Evolutionary conservation across 1,140 invertebrate species (phyloP).

Genomic region (Lordiphosa stackelbergi): DNA sequence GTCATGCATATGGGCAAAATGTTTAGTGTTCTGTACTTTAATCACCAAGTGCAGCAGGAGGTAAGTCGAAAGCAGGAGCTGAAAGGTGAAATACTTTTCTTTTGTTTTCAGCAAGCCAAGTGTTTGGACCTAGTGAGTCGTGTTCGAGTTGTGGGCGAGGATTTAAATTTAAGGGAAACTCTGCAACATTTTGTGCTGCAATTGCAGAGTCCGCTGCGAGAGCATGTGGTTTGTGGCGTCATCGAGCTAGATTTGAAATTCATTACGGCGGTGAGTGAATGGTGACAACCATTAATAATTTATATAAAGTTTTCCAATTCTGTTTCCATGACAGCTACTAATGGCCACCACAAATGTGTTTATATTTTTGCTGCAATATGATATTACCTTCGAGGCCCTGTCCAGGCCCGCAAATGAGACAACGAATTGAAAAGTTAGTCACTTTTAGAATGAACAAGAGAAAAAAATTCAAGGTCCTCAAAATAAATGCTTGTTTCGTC

Average conservation of each 20-base stretch:
- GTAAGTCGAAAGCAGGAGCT: conserved; percentile 5
- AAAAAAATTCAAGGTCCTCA: no score
- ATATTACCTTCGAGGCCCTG: conserved; percentile 63
- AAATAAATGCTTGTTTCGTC: no score
- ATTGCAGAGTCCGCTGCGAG: conserved; percentile 26
- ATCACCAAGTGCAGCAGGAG: conserved; percentile 33
- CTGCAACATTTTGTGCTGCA: conserved; percentile 46
- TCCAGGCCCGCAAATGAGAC: conserved; percentile 25
- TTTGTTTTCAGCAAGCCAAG: conserved; percentile 30
- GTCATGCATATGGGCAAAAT: conserved; percentile 60
- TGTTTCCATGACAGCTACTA: conserved; percentile 32
- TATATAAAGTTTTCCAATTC: background rate
- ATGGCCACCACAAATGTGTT: conserved; percentile 55
- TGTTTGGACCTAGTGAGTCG: conserved; percentile 30
- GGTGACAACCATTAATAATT: background rate
- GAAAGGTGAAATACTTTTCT: no score
- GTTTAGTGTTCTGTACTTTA: conserved; percentile 49
- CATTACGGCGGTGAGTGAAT: conserved; percentile 31
- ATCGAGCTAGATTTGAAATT: conserved; percentile 47
- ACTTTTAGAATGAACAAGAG: no score
- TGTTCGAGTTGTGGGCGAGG: background rate
- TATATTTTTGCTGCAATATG: conserved; percentile 69
- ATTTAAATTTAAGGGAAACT: conserved; percentile 31
- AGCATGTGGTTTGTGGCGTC: conserved; percentile 41
- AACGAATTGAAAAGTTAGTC: background rate